Evolutionary conservation across 2,888 invertebrate species (phyloP).

Genomic region (Diloba caeruleocephala): DNA sequence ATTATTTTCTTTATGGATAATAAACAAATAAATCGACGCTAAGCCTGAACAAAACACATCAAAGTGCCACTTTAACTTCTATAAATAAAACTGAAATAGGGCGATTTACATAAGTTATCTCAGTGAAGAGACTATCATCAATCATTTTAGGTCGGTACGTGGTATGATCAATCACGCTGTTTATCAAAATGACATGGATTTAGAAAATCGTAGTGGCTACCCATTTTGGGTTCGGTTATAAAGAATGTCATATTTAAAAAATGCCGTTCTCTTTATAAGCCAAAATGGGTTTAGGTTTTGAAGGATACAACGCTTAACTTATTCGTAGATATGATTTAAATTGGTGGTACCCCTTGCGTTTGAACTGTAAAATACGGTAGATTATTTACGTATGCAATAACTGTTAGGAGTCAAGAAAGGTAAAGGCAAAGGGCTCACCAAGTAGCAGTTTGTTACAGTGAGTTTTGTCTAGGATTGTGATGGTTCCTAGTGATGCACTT

Average conservation of each 20-base stretch:
- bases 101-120: constrained; percentile 42
- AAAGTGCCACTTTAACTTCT: constrained; percentile 17
- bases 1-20: background rate
- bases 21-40: background rate
- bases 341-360: too few species aligned
- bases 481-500: too few species aligned
- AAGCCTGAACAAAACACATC: constrained; percentile 6
- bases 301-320: too few species aligned
- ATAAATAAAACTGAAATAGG: constrained; percentile 4
- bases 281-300: too few species aligned
- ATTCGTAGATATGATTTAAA: too few species aligned
- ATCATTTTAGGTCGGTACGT: constrained; percentile 22
- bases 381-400: too few species aligned
- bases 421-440: too few species aligned
- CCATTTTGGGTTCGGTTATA: constrained; percentile 4
- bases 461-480: too few species aligned
- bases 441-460: too few species aligned
- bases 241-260: background rate
- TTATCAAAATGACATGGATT: constrained; percentile 26
- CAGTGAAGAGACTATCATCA: constrained; percentile 19
- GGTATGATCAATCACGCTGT: constrained; percentile 20
- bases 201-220: background rate
- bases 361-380: too few species aligned
- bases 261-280: too few species aligned
- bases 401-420: too few species aligned